Evolutionary conservation across 2,888 invertebrate species (phyloP).

Genomic region (Plebejus melissa): DNA sequence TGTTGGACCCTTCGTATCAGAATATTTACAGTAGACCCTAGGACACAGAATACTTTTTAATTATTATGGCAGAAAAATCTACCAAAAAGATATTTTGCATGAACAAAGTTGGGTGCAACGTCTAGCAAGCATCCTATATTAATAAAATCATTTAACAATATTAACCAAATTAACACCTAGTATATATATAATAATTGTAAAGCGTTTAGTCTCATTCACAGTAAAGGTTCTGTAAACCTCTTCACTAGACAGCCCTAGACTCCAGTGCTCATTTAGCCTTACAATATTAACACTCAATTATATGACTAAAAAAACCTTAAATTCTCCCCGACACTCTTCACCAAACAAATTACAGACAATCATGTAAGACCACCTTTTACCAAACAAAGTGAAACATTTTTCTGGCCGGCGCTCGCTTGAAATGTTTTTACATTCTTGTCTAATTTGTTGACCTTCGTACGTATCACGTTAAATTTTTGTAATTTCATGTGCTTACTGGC

Average conservation of each 20-base stretch:
- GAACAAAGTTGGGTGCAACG: too few relatives aligned
- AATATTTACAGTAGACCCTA: too few relatives aligned
- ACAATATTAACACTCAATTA: conserved; percentile 7
- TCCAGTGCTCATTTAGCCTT: neutral
- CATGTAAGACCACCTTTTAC: neutral
- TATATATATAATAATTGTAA: neutral
- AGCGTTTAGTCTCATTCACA: neutral
- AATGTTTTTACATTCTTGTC: neutral
- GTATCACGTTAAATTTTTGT: neutral
- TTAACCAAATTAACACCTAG: neutral
- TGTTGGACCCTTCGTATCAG: too few relatives aligned
- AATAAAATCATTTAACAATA: neutral
- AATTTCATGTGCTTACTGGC: neutral
- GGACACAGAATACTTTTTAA: too few relatives aligned
- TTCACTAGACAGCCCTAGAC: neutral
- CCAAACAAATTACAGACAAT: neutral
- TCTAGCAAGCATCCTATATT: too few relatives aligned
- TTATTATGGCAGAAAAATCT: too few relatives aligned
- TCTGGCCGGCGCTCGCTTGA: neutral
- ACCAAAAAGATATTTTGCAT: too few relatives aligned
- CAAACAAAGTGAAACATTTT: neutral
- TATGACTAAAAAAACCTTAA: neutral
- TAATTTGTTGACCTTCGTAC: neutral
- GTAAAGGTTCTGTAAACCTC: neutral
- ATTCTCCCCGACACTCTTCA: neutral